A percentile compares a stretch with the other conserved stretches of the same genome.
These are phyloP conservation scores for Polyommatus icarus DNA, from an alignment of 2,888 invertebrate species.

Conservation along the genomic window DNA sequence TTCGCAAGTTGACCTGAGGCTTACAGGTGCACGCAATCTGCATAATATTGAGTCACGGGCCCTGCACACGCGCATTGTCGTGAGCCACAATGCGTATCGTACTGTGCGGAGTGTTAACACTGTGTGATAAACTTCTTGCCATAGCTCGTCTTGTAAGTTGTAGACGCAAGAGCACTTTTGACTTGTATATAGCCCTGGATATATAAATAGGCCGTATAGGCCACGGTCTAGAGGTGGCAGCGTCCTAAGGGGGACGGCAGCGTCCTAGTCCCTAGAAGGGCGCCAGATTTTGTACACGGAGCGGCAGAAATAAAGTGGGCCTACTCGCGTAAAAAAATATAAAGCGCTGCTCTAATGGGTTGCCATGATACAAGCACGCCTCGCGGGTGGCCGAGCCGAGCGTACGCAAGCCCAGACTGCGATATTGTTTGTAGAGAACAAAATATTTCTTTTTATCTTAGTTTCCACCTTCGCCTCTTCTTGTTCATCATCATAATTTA, in stretches of 20 bases:
- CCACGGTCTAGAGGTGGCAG: too few species aligned
- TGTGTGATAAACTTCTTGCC: not conserved
- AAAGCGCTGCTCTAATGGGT: too few species aligned
- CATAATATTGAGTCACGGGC: slow-evolving; percentile 19
- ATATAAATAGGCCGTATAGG: too few species aligned
- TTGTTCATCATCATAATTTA: not conserved
- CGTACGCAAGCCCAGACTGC: too few species aligned
- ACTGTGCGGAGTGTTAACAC: not conserved
- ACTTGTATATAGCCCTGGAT: too few species aligned
- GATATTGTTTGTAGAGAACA: not conserved
- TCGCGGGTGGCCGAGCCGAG: too few species aligned
- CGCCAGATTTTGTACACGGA: too few species aligned
- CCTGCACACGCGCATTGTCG: slow-evolving; percentile 13
- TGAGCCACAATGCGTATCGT: not conserved
- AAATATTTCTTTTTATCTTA: not conserved
- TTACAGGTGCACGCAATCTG: slow-evolving; percentile 24
- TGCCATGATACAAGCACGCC: too few species aligned
- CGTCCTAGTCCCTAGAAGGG: too few species aligned
- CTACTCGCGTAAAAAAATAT: too few species aligned
- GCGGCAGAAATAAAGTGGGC: too few species aligned
- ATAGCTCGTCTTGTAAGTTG: not conserved
- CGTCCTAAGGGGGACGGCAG: too few species aligned
- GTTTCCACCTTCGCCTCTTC: not conserved
- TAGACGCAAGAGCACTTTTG: not conserved
- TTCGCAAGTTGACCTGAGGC: slow-evolving; percentile 14